These are phyloP conservation scores for Pseudomugil tenellus DNA, from an alignment of 2,797 vertebrate genomes.

Conservation along the genomic window DNA sequence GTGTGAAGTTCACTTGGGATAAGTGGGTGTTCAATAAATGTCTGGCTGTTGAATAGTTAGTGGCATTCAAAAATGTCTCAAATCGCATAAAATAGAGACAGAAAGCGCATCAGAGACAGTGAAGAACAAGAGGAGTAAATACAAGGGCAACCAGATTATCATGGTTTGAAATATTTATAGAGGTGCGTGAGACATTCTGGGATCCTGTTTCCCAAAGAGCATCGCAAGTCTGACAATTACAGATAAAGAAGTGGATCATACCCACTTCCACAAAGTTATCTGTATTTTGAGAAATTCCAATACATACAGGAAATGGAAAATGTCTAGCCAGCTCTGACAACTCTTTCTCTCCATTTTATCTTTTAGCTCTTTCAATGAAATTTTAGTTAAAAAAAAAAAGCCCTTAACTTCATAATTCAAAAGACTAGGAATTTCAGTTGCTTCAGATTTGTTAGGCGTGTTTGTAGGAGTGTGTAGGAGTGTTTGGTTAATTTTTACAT, in stretches of 20 bases:
- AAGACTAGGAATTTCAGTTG: no score
- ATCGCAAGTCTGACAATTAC: background rate
- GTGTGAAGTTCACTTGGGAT: slow-evolving; percentile 82
- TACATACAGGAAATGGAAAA: background rate
- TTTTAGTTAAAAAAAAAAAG: background rate
- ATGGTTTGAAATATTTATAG: background rate
- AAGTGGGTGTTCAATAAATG: slow-evolving; percentile 84
- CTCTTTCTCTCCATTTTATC: background rate
- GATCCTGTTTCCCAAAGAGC: slow-evolving; percentile 1
- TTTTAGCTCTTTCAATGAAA: background rate
- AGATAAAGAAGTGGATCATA: background rate
- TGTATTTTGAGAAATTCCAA: slow-evolving; percentile 1
- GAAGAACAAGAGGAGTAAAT: slow-evolving; percentile 12
- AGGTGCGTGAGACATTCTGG: background rate
- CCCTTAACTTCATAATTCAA: no score
- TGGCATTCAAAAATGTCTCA: slow-evolving; percentile 78
- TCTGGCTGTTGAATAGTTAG: slow-evolving; percentile 77
- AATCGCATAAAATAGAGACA: slow-evolving; percentile 58
- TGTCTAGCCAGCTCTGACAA: no score
- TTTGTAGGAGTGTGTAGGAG: no score
- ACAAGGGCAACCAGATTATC: slow-evolving; percentile 19
- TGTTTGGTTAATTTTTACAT: no score
- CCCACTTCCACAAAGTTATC: background rate
- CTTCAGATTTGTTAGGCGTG: no score
- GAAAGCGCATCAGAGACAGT: slow-evolving; percentile 11